Base-by-base conservation (phyloP, 2,113 vertebrate species). In the Cryptotis parvus region DNA sequence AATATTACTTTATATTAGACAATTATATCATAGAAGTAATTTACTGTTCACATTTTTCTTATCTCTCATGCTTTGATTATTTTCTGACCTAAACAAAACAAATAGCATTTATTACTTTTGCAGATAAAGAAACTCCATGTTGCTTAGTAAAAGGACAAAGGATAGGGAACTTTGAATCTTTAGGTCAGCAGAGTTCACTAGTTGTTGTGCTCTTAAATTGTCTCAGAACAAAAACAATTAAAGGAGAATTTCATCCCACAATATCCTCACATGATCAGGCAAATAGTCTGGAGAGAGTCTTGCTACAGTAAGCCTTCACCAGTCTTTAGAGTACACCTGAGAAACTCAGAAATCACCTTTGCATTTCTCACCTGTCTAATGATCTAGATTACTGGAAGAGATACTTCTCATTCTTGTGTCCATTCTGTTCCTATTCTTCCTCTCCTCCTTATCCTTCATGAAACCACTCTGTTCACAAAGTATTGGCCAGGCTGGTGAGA, bases 401-500 rank as follows among this genome's bases (percentile, higher is more conserved):
- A 29, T 41, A 72, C 10, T 52, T 6, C 58, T n/a, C 29, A 27
- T 65, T 9, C 20, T 58, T 24, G 31, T 33, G 43, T 2, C 26
- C 37, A 12, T 58, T n/a, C 26, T 69, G 43, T 45, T 11, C 11
- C 11, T 11, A 6, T 45, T 11, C 43, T 45, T 11, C 43, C 11
- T 11, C 43, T 45, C 27, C 2, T 63, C 41, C 49, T 93, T 43
- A 26, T 72, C 37, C 31, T 49, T 41, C 27, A 29, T 83, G 37
- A 69, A 37, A 2, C 83, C 91, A 73, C 37, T n/a, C 35, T 26
- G n/a, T 70, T 86, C 70, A 41, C 24, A 87, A 87, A 92, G 22
- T 65, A 41, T 29, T 49, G 0, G 16, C 45, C 61, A 45, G 11
- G 11, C 6, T 45, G 43, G 43, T 7, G 11, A 45, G 11, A 45